Conservation (phyloP, 2,113 vertebrate species). For the Seriola dumerili region DNA sequence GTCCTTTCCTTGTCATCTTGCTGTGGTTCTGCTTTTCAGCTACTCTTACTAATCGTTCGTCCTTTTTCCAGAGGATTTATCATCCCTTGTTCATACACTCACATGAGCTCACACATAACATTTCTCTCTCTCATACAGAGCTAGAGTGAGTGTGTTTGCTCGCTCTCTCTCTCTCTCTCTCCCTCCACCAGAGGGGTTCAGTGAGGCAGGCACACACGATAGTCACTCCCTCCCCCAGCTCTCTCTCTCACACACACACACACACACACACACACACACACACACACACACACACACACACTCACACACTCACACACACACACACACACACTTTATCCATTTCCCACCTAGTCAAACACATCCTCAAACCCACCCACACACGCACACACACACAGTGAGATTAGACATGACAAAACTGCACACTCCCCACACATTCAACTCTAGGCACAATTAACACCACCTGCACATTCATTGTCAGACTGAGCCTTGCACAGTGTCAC, state of each 20-base stretch:
- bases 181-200: conserved; percentile 73
- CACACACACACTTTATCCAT: conserved; percentile 52
- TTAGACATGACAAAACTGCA: conserved; percentile 57
- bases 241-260: conserved; percentile 31
- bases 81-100: conserved; percentile 70
- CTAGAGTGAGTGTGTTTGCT: conserved; percentile 58
- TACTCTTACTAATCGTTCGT: conserved; percentile 58
- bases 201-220: conserved; percentile 75
- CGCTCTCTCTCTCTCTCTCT: conserved; percentile 59
- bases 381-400: conserved; percentile 45
- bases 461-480: conserved; percentile 70
- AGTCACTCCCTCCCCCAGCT: conserved; percentile 69
- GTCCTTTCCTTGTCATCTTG: conserved; percentile 59
- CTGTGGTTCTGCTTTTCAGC: conserved; percentile 53
- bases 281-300: conserved; percentile 33
- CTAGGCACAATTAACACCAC: conserved; percentile 74
- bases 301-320: conserved; percentile 41
- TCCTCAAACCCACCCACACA: conserved; percentile 50
- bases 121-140: conserved; percentile 62
- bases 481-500: conserved; percentile 39
- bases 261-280: conserved; percentile 34
- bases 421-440: conserved; percentile 51
- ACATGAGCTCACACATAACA: conserved; percentile 75
- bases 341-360: conserved; percentile 67
- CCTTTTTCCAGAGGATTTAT: conserved; percentile 72